phyloP scores from a whole-genome alignment of 1,140 invertebrate species.

The Odontomachus brunneus region DNA sequence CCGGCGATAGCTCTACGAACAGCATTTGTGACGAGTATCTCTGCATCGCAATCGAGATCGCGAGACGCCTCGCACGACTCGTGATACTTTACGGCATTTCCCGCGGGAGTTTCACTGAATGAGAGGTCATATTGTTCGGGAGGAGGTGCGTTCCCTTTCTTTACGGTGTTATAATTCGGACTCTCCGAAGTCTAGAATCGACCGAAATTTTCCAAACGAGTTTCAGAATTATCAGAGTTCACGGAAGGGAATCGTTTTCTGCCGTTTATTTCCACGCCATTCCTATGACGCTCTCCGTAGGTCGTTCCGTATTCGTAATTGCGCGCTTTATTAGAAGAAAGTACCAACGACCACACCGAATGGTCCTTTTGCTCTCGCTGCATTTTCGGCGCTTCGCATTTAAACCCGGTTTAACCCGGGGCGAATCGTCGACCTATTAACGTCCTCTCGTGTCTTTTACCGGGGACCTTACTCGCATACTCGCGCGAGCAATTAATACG shows the following conservation, averaged over 20 bases:
- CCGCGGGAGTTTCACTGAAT: not conserved
- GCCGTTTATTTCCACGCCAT: too few species aligned
- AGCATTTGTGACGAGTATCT: slow-evolving; percentile 40
- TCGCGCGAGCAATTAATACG: not conserved
- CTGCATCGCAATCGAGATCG: slow-evolving; percentile 27
- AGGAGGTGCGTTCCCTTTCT: too few species aligned
- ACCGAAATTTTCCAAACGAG: too few species aligned
- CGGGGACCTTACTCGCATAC: not conserved
- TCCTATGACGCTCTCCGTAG: not conserved
- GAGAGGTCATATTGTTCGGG: not conserved
- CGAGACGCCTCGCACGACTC: not conserved
- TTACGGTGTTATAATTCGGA: too few species aligned
- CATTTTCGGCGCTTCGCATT: not conserved
- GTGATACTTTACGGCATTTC: not conserved
- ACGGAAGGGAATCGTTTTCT: too few species aligned
- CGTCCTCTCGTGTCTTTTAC: not conserved
- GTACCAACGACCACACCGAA: not conserved
- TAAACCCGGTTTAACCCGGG: slow-evolving; percentile 22
- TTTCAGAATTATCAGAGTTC: too few species aligned
- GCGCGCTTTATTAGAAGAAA: not conserved
- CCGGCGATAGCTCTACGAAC: slow-evolving; percentile 28
- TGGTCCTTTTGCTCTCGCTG: not conserved
- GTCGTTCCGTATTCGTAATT: not conserved
- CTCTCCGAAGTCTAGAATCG: too few species aligned
- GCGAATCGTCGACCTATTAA: slow-evolving; percentile 2